Evolutionary conservation across 2,888 invertebrate species (phyloP), one percentile per base, ranked within the genome.

Genomic region (Drosophila affinis): DNA sequence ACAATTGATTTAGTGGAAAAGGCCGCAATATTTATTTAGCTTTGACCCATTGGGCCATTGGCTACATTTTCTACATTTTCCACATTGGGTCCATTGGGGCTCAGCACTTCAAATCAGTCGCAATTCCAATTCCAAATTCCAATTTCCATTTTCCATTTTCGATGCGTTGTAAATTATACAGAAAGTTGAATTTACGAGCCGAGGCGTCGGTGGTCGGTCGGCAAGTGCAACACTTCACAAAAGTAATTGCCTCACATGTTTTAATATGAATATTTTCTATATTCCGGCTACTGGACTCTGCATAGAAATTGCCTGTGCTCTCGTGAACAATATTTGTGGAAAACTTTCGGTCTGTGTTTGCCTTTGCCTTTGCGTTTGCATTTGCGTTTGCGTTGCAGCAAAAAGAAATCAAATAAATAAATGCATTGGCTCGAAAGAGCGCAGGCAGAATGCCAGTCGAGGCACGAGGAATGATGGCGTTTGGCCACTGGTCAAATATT

Each of bases 401-500:
- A 59, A 61, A 53, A 72, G 59, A 75, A 84, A 84, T 88, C 84
- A 85, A 87, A 83, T 88, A 85, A 88, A 88, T 87, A 85, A 88
- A 81, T 88, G 87, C 88, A 84, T 70, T 65, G 72, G 57, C 84
- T 74, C 77, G 67, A 75, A 72, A 72, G 77, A 79, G 57, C 53
- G 56, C 44, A 62, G 54, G 63, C 58, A 76, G 67, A 64, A 71
- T 39, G 39, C 55, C 63, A 65, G 55, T 24, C 21, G 9, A 29
- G 9, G 29, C 7, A 3, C 6, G n/a, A 18, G 60, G 1, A 62
- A 59, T 60, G 77, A 45, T 65, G 67, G 63, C 39, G 58, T 62
- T 80, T 79, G 86, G 79, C 75, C 77, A 75, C 64, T 83, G 79
- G 84, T 81, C 81, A 88, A 85, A 88, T 85, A 85, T 88, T 85